These are phyloP conservation scores for Yasuhikotakia modesta DNA, from an alignment of 2,797 vertebrate species.

Conservation along the genomic window DNA sequence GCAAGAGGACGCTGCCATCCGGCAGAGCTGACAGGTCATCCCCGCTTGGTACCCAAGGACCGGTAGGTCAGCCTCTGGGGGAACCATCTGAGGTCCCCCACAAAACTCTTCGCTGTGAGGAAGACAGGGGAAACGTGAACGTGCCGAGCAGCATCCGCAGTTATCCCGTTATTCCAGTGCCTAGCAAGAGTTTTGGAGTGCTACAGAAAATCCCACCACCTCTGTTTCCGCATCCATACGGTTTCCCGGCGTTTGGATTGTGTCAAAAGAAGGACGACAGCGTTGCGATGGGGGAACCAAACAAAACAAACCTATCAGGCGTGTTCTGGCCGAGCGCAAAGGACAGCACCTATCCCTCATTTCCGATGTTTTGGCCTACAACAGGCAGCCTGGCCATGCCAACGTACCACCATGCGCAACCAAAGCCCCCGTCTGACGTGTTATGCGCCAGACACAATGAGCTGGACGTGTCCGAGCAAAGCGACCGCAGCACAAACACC, in stretches of 20 bases:
- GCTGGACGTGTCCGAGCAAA: slow-evolving; percentile 77
- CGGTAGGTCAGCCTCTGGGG: slow-evolving; percentile 58
- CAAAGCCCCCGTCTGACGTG: slow-evolving; percentile 80
- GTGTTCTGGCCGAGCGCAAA: slow-evolving; percentile 90
- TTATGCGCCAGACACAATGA: slow-evolving; percentile 72
- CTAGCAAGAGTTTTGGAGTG: slow-evolving; percentile 94
- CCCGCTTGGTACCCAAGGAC: slow-evolving; percentile 67
- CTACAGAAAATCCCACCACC: slow-evolving; percentile 93
- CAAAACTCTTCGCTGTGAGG: slow-evolving; percentile 76
- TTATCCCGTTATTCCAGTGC: slow-evolving; percentile 94
- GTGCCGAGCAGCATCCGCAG: slow-evolving; percentile 79
- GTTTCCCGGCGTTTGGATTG: slow-evolving; percentile 91
- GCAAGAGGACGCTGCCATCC: slow-evolving; percentile 90
- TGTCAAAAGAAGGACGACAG: slow-evolving; percentile 92
- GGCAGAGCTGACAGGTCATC: slow-evolving; percentile 68
- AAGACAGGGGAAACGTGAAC: slow-evolving; percentile 69
- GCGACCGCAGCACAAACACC: slow-evolving; percentile 77
- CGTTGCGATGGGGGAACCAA: slow-evolving; percentile 74
- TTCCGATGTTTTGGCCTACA: slow-evolving; percentile 95
- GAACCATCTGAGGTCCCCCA: slow-evolving; percentile 74
- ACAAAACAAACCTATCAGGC: slow-evolving; percentile 77
- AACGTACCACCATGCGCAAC: slow-evolving; percentile 84
- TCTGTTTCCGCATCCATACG: slow-evolving; percentile 92
- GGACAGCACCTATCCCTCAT: slow-evolving; percentile 87
- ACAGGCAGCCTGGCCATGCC: slow-evolving; percentile 86